Conservation (phyloP, 1,140 invertebrate genomes). For the Orius insidiosus region DNA sequence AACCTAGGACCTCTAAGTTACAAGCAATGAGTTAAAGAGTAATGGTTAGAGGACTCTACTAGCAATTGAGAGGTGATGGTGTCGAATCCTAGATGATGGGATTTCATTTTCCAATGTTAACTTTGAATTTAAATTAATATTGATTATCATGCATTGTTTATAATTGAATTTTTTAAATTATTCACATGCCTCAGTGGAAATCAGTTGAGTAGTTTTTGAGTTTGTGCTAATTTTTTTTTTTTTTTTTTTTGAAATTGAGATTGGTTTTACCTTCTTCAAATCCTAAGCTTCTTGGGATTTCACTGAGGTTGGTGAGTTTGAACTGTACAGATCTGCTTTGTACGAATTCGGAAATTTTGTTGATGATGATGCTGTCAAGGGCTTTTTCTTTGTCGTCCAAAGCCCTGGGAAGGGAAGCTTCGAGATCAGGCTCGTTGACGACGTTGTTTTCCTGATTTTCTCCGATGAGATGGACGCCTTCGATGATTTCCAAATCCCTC, state of each 20-base stretch:
- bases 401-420: slow-evolving; percentile 47
- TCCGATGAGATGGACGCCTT: slow-evolving; percentile 49
- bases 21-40: too few relatives aligned
- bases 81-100: too few relatives aligned
- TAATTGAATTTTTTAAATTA: too few relatives aligned
- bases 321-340: slow-evolving; percentile 54
- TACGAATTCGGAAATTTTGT: slow-evolving; percentile 53
- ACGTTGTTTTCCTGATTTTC: slow-evolving; percentile 25
- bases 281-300: not conserved
- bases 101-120: too few relatives aligned
- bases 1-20: too few relatives aligned
- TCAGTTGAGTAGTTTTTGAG: too few relatives aligned
- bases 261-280: slow-evolving; percentile 4
- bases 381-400: slow-evolving; percentile 49
- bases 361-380: slow-evolving; percentile 49
- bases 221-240: too few relatives aligned
- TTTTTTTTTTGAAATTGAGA: not conserved
- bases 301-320: slow-evolving; percentile 18
- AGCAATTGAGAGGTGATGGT: too few relatives aligned
- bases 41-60: too few relatives aligned
- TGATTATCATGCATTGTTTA: too few relatives aligned
- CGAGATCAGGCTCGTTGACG: slow-evolving; percentile 36
- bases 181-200: too few relatives aligned
- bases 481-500: slow-evolving; percentile 41
- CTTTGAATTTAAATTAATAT: too few relatives aligned